Evolutionary conservation across 2,888 invertebrate genomes (phyloP), one percentile per base, ranked within the genome.

Genomic region (Notodonta dromedarius): DNA sequence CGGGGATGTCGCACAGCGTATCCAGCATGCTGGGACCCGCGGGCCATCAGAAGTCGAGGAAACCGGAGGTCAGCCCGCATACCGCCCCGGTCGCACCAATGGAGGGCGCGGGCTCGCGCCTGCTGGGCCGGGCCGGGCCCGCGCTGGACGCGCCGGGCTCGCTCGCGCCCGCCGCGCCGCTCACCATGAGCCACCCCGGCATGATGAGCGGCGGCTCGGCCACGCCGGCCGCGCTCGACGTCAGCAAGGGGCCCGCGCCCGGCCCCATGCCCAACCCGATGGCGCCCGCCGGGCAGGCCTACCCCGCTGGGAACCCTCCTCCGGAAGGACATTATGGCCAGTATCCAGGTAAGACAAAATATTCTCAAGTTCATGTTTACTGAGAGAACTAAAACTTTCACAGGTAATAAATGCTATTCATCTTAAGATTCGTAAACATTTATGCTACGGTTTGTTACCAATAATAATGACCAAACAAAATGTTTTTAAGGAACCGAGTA

Each of bases 1-100:
- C 80, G 2, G 80, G 78, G 35, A 91, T 91, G 90, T 86, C 91
- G 6, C 93, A 93, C 59, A 93, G 93, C 66, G 93, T 93, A 55
- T 91, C 93, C 14, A 93, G 87, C 79, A 74, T 93, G 42, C 76
- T 93, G 48, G 88, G 89, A 8, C 75, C 83, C 2, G 77, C 77
- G 63, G 51, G 65, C 59, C 76, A 58, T 61, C 79, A 67, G 24
- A 84, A 83, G 56, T 55, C 75, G 4, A 80, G 85, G 50, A 76
- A 84, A 57, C 61, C 60, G 4, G 86, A 86, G 46, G 62, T 76
- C 13, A 32, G 50, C 56, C 63, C 65, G 5, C 78, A 65, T 57
- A 70, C 76, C 42, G 72, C 73, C 5, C 77, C 80, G 0, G 72
- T 82, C 5, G 74, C 79, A 6, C 83, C 81, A 2, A 70, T 83